These are phyloP conservation scores for Pachliopta kotzebuea DNA, from an alignment of 2,888 invertebrate genomes.

Conservation along the genomic window DNA sequence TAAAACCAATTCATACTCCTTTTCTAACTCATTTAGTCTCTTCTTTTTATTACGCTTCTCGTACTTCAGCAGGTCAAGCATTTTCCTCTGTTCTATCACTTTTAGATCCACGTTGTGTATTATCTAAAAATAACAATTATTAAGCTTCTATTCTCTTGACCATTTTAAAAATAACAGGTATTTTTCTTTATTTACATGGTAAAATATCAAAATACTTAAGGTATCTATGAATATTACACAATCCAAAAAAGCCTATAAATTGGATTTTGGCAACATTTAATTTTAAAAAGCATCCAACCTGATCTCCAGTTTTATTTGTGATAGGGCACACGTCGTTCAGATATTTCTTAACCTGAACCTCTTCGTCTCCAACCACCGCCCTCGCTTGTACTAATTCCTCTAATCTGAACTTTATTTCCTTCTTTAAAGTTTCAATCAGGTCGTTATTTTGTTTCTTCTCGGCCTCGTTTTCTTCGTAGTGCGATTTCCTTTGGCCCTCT, in stretches of 20 bases:
- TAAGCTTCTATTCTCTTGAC: too few relatives aligned
- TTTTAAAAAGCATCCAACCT: slow-evolving; percentile 46
- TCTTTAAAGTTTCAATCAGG: slow-evolving; percentile 85
- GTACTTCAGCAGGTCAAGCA: slow-evolving; percentile 86
- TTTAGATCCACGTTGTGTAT: slow-evolving; percentile 83
- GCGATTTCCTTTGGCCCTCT: slow-evolving; percentile 93
- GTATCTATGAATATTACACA: background rate
- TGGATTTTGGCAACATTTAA: background rate
- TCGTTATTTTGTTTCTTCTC: slow-evolving; percentile 87
- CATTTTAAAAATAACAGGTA: too few relatives aligned
- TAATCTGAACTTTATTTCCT: slow-evolving; percentile 84
- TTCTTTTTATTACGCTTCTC: slow-evolving; percentile 83
- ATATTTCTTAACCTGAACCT: slow-evolving; percentile 68
- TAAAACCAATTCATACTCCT: slow-evolving; percentile 81
- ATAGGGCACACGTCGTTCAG: slow-evolving; percentile 66
- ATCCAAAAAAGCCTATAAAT: background rate
- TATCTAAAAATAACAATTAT: slow-evolving; percentile 50
- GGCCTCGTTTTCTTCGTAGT: slow-evolving; percentile 89
- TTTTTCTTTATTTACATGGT: too few relatives aligned
- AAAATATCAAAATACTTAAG: background rate
- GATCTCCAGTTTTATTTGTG: slow-evolving; percentile 64
- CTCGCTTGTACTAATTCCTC: slow-evolving; percentile 80
- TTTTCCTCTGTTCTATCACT: slow-evolving; percentile 86
- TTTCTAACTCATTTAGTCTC: slow-evolving; percentile 78
- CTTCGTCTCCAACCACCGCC: slow-evolving; percentile 73